Evolutionary conservation across 2,888 invertebrate species (phyloP), one percentile per base, ranked within the genome.

Genomic region (Lycia hirtaria): DNA sequence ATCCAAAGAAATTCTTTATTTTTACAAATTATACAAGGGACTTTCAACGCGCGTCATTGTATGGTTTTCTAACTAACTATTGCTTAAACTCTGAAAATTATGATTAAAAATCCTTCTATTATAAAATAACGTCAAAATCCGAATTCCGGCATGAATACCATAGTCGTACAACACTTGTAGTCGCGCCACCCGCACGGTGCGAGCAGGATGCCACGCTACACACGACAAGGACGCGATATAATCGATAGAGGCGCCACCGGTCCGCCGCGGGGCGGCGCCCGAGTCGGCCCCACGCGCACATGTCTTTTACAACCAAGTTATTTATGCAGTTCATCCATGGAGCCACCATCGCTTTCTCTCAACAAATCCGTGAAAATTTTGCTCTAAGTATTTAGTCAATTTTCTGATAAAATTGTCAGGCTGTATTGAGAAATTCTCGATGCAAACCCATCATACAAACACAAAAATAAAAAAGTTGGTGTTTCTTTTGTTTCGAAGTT

Each of bases 401-500:
- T 9, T 41, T 15, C 9, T 10, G 7, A 15, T 26, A 41, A 26
- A 4, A 26, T 41, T 7, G 41, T 41, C 20, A 5, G 15, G 7
- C 15, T 6, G 41, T 41, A 90, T 91, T 90, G 91, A 91, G 90
- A 91, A 91, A 91, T 91, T 88, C 91, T 76, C 87, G 75, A 88
- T 19, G 40, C 45, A 56, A 47, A 45, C 51, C 33, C 37, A 56
- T 51, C 56, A 56, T 43, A 44, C 37, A 5, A 19, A 35, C 17
- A 19, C 38, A 9, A 45, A 48, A 50, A 22, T 19, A 43, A 20
- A 28, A 33, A 52, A n/a, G 85, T 83, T 82, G 84, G 81, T 77
- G 88, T 88, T 88, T 87, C 82, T 82, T 86, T 85, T 83, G 78
- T 85, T 85, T 41, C 22, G 30, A 38, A 38, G 30, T 86, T 86